Conservation (phyloP, 2,113 vertebrate species). For the Rattus norvegicus region DNA sequence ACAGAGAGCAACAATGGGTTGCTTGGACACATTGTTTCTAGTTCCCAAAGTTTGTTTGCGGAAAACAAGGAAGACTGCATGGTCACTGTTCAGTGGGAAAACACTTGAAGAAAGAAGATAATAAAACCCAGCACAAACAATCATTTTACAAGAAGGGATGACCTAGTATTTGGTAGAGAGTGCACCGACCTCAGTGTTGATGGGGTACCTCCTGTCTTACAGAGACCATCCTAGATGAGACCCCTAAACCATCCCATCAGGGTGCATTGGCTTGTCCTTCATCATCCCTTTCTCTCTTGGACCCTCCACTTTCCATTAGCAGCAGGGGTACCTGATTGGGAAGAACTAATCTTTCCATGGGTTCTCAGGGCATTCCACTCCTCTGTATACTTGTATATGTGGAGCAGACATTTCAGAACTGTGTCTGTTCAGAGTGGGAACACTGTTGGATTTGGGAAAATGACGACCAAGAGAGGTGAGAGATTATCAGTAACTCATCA, state of each 20-base stretch:
- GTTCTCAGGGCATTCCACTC: accelerated
- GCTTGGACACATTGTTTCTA: not conserved
- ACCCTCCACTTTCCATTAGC: not conserved
- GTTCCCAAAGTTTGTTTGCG: not conserved
- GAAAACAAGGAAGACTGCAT: not conserved
- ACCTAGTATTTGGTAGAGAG: not conserved
- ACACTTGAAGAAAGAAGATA: not conserved
- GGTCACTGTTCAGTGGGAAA: not conserved
- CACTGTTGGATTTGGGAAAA: not conserved
- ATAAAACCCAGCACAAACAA: not conserved
- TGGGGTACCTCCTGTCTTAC: no score
- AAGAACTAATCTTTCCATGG: not conserved
- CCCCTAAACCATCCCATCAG: accelerated
- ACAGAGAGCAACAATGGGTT: not conserved
- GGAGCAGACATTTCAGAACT: not conserved
- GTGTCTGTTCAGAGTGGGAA: not conserved
- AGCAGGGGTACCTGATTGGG: not conserved
- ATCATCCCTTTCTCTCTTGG: not conserved
- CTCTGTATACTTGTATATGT: accelerated
- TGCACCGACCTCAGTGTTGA: not conserved
- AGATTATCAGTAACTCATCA: no score
- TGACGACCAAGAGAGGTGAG: not conserved
- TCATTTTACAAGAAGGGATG: not conserved
- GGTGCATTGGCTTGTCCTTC: accelerated
- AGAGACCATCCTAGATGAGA: not conserved